A percentile compares a stretch with the other conserved stretches of the same genome.
These are phyloP conservation scores for Ariolimax columbianus DNA, from an alignment of 2,888 invertebrate species.

Conservation along the genomic window DNA sequence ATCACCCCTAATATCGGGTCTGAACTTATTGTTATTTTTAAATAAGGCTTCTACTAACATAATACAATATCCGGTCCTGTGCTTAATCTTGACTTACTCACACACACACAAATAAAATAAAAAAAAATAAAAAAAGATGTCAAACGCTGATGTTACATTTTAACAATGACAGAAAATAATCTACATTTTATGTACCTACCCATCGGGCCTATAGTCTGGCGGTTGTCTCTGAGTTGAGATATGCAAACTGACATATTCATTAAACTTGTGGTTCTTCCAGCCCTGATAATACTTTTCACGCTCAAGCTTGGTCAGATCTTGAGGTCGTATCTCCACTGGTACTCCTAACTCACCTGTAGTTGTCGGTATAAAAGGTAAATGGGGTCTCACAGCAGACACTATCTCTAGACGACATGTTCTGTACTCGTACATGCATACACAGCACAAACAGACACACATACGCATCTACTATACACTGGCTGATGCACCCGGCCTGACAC, in stretches of 20 bases:
- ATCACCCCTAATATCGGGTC: too few relatives aligned
- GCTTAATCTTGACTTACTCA: too few relatives aligned
- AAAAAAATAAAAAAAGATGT: too few relatives aligned
- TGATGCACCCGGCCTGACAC: too few relatives aligned
- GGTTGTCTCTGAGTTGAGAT: conserved; percentile 86
- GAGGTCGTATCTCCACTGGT: conserved; percentile 89
- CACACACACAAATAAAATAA: too few relatives aligned
- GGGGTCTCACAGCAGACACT: not conserved
- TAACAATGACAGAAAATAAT: not conserved
- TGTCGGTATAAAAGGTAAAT: not conserved
- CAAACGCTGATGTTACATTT: too few relatives aligned
- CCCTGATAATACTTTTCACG: conserved; percentile 93
- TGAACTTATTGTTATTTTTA: too few relatives aligned
- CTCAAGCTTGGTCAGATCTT: conserved; percentile 87
- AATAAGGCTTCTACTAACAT: too few relatives aligned
- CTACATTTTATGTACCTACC: conserved; percentile 45
- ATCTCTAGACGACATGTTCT: not conserved
- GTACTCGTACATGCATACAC: not conserved
- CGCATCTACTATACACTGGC: too few relatives aligned
- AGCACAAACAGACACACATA: too few relatives aligned
- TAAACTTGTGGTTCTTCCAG: conserved; percentile 97
- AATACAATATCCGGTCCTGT: too few relatives aligned
- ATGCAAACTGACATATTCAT: conserved; percentile 96
- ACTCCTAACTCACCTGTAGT: conserved; percentile 90
- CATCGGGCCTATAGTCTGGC: conserved; percentile 46